A percentile compares a stretch with the other conserved stretches of the same genome.
Evolutionary conservation across 2,888 invertebrate species (phyloP).

Genomic region (Macrosoma leucophasiata): DNA sequence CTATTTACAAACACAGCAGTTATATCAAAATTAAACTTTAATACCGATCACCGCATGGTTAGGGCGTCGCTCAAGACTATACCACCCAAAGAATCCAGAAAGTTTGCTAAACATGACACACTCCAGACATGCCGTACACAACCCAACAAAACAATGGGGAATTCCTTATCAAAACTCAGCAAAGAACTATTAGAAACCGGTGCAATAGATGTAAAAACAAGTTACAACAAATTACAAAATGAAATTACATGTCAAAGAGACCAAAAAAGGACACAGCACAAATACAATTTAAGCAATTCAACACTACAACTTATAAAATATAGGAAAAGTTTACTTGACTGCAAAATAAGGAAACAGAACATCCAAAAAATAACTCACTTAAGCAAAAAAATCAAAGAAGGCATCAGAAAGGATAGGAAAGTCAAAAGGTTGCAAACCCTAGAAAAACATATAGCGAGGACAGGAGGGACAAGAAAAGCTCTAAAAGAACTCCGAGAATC

Average conservation of each 20-base stretch:
- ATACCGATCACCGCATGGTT: constrained; percentile 13
- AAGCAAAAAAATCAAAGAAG: constrained; percentile 8
- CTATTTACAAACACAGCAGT: constrained; percentile 8
- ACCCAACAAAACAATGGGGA: constrained; percentile 12
- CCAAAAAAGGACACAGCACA: constrained; percentile 7
- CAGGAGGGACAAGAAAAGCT: too few species aligned
- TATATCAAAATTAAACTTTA: constrained; percentile 8
- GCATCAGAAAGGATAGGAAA: constrained; percentile 1
- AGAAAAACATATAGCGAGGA: too few species aligned
- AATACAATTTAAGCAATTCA: constrained; percentile 7
- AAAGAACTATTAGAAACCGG: constrained; percentile 13
- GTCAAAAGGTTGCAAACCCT: not conserved
- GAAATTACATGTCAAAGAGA: constrained; percentile 5
- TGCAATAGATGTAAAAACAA: constrained; percentile 9
- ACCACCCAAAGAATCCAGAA: constrained; percentile 13
- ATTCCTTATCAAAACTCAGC: constrained; percentile 12
- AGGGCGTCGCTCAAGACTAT: constrained; percentile 11
- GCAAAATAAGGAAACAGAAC: constrained; percentile 8
- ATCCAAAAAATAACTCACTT: constrained; percentile 7
- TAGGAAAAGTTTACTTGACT: constrained; percentile 5
- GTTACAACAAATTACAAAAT: constrained; percentile 7
- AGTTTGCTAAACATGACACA: constrained; percentile 11
- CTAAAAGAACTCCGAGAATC: too few species aligned
- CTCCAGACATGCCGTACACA: constrained; percentile 10
- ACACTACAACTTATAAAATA: constrained; percentile 7